Base-by-base conservation (phyloP, 2,113 vertebrate genomes). In the Sebastes schlegelii region DNA sequence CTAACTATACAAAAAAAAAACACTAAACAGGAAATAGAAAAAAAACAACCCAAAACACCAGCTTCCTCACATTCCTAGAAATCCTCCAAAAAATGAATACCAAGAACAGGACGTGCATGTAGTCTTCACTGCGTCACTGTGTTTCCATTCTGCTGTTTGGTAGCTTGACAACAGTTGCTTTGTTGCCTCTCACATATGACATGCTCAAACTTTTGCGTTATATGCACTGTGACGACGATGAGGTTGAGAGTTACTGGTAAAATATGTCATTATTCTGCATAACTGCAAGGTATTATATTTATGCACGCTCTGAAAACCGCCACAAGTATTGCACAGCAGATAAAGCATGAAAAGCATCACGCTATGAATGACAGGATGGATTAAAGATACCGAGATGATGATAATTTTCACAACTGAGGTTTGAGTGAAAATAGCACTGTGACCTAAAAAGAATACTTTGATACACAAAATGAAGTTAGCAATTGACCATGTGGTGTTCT, bases 21-120 rank as follows among this genome's bases (percentile, higher is more conserved):
- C 66, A n/a, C 68, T 74, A 57, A 88, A 86, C 81, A 87, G 88
- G 82, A 91, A 91, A 66, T 19, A 79, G 55, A 90, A 83, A 83
- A 34, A 85, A 58, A 79, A 4, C 51, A 63, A 67, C 61, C 75
- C 2, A 79, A 90, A 91, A 79, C 72, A 91, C 71, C 66, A 88
- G 71, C 89, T 79, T 89, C 85, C 42, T 93, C 83, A 91, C 82
- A 91, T 95, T 96, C 95, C 93, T 93, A 92, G 94, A 96, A 95
- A 94, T 92, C 89, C 86, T 87, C 81, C 74, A 74, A 91, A 92
- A 91, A 89, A 78, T 85, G 79, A 95, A 93, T 94, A 94, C 94
- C 77, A 67, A 95, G 95, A 95, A 95, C 90, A 93, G 91, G 94
- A 95, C 87, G 90, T 77, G 69, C 51, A 77, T 57, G 86, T 85